Evolutionary conservation across 2,113 vertebrate species (phyloP).

Genomic region (Epinephelus cyanopodus): DNA sequence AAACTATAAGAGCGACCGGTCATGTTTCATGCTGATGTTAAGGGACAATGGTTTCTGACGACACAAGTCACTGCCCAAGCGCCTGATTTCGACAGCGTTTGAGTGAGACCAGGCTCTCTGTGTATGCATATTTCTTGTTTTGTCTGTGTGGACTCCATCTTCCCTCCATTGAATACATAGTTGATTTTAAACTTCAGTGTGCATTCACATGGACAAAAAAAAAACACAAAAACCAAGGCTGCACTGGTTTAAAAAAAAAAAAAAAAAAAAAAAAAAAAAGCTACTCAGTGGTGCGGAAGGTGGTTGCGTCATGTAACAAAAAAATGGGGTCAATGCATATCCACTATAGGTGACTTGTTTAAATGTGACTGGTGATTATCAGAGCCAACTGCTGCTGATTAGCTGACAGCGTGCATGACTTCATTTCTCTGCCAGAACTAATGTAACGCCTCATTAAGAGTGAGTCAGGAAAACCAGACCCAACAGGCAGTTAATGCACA

Average conservation of each 20-base stretch:
- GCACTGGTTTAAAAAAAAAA: not conserved
- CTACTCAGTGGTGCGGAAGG: not conserved
- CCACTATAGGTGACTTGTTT: not conserved
- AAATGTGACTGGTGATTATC: conserved; percentile 3
- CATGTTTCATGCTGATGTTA: no score
- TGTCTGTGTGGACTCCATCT: not conserved
- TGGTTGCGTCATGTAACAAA: not conserved
- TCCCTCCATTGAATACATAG: not conserved
- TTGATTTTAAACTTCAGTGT: not conserved
- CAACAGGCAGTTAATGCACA: not conserved
- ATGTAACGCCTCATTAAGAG: not conserved
- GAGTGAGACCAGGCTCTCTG: no score
- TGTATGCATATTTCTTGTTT: not conserved
- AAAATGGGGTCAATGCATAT: not conserved
- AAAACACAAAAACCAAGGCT: not conserved
- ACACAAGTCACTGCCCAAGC: no score
- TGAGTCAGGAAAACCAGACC: not conserved
- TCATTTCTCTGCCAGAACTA: not conserved
- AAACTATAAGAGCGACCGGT: no score
- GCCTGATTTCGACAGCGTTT: no score
- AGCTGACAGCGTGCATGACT: conserved; percentile 12
- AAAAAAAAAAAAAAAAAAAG: not conserved
- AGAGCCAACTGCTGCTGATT: not conserved
- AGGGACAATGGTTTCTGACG: no score
- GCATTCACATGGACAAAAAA: not conserved